phyloP scores from a whole-genome alignment of 2,113 vertebrate genomes.

The Arenaria interpres region DNA sequence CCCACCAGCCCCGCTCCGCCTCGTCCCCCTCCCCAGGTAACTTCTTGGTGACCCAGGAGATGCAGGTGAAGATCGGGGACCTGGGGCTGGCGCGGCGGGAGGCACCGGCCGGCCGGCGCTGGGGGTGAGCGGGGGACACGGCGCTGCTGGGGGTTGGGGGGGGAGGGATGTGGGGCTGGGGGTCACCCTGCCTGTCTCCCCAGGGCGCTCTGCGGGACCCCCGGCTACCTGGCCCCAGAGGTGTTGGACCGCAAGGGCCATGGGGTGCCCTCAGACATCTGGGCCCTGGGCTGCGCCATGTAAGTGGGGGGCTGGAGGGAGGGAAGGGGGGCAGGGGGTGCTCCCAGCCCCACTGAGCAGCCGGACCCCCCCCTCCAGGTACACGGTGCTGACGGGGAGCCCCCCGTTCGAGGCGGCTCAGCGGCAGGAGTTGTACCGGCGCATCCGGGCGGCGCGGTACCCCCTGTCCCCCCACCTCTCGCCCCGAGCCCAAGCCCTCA shows the following conservation, averaged over 20 bases:
- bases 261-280: slow-evolving; percentile 66
- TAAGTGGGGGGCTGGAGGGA: slow-evolving; percentile 45
- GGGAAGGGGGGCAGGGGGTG: not conserved
- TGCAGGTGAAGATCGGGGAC: slow-evolving; percentile 79
- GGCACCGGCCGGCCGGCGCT: slow-evolving; percentile 20
- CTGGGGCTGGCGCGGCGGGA: slow-evolving; percentile 63
- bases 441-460: slow-evolving; percentile 37
- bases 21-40: slow-evolving; percentile 47
- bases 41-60: slow-evolving; percentile 69
- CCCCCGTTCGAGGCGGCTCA: slow-evolving; percentile 39
- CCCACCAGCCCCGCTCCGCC: fast-evolving
- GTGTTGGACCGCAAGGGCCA: slow-evolving; percentile 73
- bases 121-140: slow-evolving; percentile 3
- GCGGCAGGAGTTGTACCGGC: slow-evolving; percentile 57
- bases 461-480: slow-evolving; percentile 26
- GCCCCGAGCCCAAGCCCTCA: not conserved
- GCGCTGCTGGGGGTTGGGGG: fast-evolving
- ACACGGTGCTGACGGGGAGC: slow-evolving; percentile 44
- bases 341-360: fast-evolving
- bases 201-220: slow-evolving; percentile 74
- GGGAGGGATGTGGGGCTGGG: fast-evolving
- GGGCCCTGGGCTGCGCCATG: slow-evolving; percentile 74
- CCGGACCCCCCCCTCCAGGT: slow-evolving; percentile 3
- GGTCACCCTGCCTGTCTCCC: fast-evolving
- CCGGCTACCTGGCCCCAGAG: slow-evolving; percentile 69